Evolutionary conservation across 2,888 invertebrate genomes (phyloP), one percentile per base, ranked within the genome.

Genomic region (Ophonus ardosiacus): DNA sequence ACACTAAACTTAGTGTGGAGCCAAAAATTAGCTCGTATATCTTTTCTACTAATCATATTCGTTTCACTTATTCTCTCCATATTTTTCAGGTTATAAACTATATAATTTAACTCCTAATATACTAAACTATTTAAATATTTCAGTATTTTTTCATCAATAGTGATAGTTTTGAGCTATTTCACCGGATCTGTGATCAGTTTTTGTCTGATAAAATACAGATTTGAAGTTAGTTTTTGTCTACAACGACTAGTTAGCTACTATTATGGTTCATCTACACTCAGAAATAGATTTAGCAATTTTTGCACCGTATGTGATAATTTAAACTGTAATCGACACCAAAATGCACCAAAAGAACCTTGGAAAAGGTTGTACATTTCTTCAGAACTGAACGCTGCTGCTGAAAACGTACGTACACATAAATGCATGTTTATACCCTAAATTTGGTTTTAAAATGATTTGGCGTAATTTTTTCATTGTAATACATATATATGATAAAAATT

Each of bases 321-420:
- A 61, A 92, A 92, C 61, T 95, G 95, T 89, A 91, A 91, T 80
- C 91, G 94, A 71, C 94, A 95, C 90, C 93, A 93, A 87, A 89
- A 92, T 0, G 90, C 90, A 57, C 88, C 91, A 82, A 88, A 91
- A 38, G 93, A 94, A 88, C 96, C 96, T 80, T 96, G 96, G 96
- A 93, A 93, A 80, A 93, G 94, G 86, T 90, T 96, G 1, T 92
- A 92, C 86, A 92, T 97, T 88, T 94, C 95, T 85, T 93, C 94
- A 89, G 95, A 95, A 88, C 92, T 97, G 85, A 96, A 97, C 90
- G 92, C 93, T 88, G 95, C 96, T 43, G 92, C 97, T 87, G 95
- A 96, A 92, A 94, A 95, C 90, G 96, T 97, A 91, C 92, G 92
- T 91, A 76, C 43, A 81, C 56, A 56, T 31, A 31, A 31, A 31